Evolutionary conservation across 2,888 invertebrate genomes (phyloP), one percentile per base, ranked within the genome.

Genomic region (Andrena hattorfiana): DNA sequence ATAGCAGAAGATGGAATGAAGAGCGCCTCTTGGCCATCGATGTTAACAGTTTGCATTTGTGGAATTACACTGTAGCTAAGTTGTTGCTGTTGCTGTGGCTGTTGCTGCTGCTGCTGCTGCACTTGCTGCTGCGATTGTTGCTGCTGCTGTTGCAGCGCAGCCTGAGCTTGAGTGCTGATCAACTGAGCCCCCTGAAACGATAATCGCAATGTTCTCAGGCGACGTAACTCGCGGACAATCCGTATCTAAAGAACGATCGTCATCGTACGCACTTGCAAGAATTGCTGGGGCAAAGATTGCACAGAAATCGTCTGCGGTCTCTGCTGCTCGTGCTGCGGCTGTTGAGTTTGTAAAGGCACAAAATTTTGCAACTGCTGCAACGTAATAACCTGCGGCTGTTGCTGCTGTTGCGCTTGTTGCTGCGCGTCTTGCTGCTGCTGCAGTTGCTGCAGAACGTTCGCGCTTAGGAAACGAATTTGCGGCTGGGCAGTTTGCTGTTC

Each of bases 11-110:
- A 97, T 3, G 98, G 98, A 91, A 98, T 98, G 92, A 98, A 98
- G 28, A 98, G 95, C 0, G 98, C 98, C 91, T 99, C 98, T 92
- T 98, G 98, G 0, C 98, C 98, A 93, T 99, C 98, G 26, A 98
- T 97, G 26, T 97, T 98, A 74, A 99, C 97, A 0, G 98, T 97
- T 94, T 98, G 98, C 96, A 98, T 97, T 51, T 97, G 97, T 70
- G 96, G 97, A 91, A 97, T 96, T 10, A 96, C 95, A 81, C 91
- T 94, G 77, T 93, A 94, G 64, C 93, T 93, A 32, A 93, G 91
- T 85, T 96, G 95, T 30, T 95, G 95, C 79, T 95, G 95, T 64
- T 94, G 94, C 66, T 95, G 95, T 81, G 95, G 95, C 74, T 95
- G 95, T 86, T 94, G 94, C 84, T 94, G 94, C 4, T 95, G 94